Evolutionary conservation across 2,113 vertebrate species (phyloP).

Genomic region (Ceuthmochares aereus): DNA sequence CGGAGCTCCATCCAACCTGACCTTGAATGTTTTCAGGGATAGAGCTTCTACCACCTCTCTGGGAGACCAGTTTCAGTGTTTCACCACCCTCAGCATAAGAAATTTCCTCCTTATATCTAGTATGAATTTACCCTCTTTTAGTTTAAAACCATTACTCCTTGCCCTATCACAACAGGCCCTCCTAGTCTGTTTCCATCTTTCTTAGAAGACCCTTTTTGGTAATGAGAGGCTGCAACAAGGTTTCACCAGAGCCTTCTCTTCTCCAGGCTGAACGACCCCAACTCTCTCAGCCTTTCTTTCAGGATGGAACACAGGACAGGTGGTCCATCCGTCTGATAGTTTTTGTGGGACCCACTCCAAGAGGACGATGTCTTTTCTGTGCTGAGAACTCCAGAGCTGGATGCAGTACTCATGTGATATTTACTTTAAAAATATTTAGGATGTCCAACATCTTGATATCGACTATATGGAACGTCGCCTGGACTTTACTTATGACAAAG

Average conservation of each 20-base stretch:
- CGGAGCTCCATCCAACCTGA: background rate
- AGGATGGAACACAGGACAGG: background rate
- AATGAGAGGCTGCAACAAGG: background rate
- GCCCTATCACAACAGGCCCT: rapidly evolving
- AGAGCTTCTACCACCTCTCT: background rate
- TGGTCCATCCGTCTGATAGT: background rate
- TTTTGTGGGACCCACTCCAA: background rate
- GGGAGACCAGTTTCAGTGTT: background rate
- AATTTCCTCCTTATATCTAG: background rate
- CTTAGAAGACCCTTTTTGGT: background rate
- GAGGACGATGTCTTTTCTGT: background rate
- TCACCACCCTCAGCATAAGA: background rate
- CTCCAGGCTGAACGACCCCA: background rate
- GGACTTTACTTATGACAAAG: conserved; percentile 87
- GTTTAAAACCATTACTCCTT: background rate
- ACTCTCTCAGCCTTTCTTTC: background rate
- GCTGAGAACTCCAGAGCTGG: background rate
- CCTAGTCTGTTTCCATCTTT: background rate
- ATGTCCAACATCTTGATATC: conserved; percentile 87
- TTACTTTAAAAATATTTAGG: conserved; percentile 69
- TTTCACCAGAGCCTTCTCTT: background rate
- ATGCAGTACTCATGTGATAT: background rate
- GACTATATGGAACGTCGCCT: conserved; percentile 89
- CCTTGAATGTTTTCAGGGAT: background rate
- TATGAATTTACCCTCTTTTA: background rate